Evolutionary conservation across 2,888 invertebrate genomes (phyloP).

Genomic region (Zhuqinia jingwanae): DNA sequence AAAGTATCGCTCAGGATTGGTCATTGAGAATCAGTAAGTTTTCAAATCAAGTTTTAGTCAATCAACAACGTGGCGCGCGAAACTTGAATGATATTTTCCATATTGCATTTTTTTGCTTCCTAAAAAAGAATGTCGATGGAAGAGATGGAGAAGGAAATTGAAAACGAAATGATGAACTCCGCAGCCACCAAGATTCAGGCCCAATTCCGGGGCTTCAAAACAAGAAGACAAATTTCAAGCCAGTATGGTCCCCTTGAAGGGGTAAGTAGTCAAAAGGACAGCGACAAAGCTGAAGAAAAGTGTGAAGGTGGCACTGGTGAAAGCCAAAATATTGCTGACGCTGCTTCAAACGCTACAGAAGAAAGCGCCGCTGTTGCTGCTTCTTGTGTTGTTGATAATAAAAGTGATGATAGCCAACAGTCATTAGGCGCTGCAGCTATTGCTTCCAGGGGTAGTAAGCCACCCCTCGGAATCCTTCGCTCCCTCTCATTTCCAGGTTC

Average conservation of each 20-base stretch:
- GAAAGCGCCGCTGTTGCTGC: conserved; percentile 36
- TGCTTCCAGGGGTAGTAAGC: conserved; percentile 42
- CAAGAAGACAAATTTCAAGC: conserved; percentile 59
- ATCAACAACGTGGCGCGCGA: neutral
- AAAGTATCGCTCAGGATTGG: conserved; percentile 77
- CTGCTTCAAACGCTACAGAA: neutral
- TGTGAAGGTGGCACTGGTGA: neutral
- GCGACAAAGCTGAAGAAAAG: neutral
- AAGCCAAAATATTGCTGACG: conserved; percentile 7
- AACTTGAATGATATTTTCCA: neutral
- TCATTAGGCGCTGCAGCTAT: neutral
- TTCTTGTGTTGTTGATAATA: conserved; percentile 21
- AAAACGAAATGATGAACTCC: conserved; percentile 70
- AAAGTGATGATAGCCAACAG: neutral
- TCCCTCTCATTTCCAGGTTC: conserved; percentile 72
- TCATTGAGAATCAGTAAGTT: conserved; percentile 74
- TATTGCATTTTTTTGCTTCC: neutral
- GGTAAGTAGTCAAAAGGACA: conserved; percentile 66
- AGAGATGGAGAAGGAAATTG: conserved; percentile 75
- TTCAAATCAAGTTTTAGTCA: neutral
- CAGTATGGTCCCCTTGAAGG: conserved; percentile 27
- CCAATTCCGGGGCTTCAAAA: conserved; percentile 71
- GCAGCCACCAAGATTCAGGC: conserved; percentile 75
- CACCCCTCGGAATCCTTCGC: conserved; percentile 50
- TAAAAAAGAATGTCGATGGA: conserved; percentile 69